Conservation (phyloP, 1,140 invertebrate genomes). For the Leptinotarsa texana region DNA sequence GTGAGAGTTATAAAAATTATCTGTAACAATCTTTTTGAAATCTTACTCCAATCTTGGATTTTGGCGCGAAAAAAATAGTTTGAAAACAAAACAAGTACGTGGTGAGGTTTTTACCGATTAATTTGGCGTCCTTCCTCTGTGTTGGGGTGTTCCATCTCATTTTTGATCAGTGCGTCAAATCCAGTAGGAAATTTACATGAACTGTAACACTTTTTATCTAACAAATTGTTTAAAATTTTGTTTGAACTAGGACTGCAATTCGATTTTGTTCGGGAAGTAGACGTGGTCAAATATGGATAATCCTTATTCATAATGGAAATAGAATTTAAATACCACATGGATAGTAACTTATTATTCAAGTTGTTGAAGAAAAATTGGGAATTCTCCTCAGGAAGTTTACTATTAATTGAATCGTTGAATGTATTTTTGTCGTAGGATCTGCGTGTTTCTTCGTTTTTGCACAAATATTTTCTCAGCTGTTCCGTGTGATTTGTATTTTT, state of each 20-base stretch:
- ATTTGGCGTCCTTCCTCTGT: slow-evolving; percentile 30
- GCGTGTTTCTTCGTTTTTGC: slow-evolving; percentile 38
- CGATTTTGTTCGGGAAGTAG: slow-evolving; percentile 26
- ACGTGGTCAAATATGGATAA: slow-evolving; percentile 44
- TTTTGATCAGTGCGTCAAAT: slow-evolving; percentile 53
- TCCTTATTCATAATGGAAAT: slow-evolving; percentile 43
- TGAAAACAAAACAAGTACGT: too few relatives aligned
- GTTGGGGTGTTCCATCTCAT: slow-evolving; percentile 47
- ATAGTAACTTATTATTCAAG: slow-evolving; percentile 63
- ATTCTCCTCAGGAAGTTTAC: slow-evolving; percentile 44
- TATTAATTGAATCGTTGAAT: slow-evolving; percentile 36
- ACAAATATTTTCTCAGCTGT: slow-evolving; percentile 45
- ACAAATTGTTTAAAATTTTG: slow-evolving; percentile 52
- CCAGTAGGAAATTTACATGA: slow-evolving; percentile 44
- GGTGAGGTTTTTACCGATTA: neutral
- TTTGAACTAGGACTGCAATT: slow-evolving; percentile 45
- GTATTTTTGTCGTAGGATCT: slow-evolving; percentile 44
- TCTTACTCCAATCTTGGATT: too few relatives aligned
- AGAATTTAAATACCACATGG: slow-evolving; percentile 66
- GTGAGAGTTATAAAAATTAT: too few relatives aligned
- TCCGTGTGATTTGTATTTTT: slow-evolving; percentile 45
- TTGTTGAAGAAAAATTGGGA: slow-evolving; percentile 54
- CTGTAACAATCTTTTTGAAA: too few relatives aligned
- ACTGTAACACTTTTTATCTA: slow-evolving; percentile 49
- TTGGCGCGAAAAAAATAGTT: too few relatives aligned